phyloP scores from a whole-genome alignment of 2,888 invertebrate genomes.

The Parapristionchus giblindavisi region DNA sequence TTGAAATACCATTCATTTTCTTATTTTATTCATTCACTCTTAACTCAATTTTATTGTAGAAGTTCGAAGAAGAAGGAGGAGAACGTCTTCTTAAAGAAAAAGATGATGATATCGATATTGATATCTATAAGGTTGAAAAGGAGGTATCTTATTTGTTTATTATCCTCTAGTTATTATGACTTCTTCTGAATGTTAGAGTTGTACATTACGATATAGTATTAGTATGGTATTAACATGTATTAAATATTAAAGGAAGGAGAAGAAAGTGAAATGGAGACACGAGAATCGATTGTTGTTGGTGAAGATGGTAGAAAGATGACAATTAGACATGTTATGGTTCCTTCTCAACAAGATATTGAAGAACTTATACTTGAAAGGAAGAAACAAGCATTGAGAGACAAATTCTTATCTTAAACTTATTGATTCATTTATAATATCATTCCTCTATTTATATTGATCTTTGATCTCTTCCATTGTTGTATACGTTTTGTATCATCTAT shows the following conservation, averaged over 20 bases:
- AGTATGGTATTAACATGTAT: background rate
- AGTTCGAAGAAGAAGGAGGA: constrained; percentile 55
- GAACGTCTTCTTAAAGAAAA: constrained; percentile 46
- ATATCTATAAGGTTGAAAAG: constrained; percentile 63
- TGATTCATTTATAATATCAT: background rate
- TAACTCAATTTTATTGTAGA: constrained; percentile 41
- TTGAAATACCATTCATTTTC: too few relatives aligned
- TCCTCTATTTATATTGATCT: background rate
- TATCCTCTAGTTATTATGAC: background rate
- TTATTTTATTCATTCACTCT: too few relatives aligned
- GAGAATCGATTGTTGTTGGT: constrained; percentile 63
- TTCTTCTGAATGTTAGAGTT: background rate
- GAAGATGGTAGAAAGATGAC: constrained; percentile 66
- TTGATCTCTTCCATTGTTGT: background rate
- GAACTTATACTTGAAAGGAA: constrained; percentile 87
- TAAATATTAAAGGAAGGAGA: constrained; percentile 68
- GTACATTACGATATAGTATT: background rate
- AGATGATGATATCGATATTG: constrained; percentile 54
- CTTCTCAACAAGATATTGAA: constrained; percentile 75
- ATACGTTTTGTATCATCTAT: background rate
- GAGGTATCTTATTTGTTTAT: constrained; percentile 29
- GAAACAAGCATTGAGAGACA: constrained; percentile 88
- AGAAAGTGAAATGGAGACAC: constrained; percentile 69
- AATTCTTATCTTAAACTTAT: constrained; percentile 72
- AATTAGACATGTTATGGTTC: constrained; percentile 67